Evolutionary conservation across 2,888 invertebrate genomes (phyloP).

Genomic region (Agrochola circellaris): DNA sequence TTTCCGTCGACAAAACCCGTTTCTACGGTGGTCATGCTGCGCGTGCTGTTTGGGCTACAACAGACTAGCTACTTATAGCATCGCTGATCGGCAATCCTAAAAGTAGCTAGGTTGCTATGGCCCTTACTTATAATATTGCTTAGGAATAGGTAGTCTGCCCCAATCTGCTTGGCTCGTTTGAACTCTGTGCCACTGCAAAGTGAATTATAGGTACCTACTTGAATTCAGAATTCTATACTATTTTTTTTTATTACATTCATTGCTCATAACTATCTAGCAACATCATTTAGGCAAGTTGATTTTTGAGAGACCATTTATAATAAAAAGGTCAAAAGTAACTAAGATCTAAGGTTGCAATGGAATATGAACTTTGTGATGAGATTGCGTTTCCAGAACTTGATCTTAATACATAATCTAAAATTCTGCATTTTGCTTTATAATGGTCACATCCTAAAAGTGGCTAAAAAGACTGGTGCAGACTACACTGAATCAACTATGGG

Average conservation of each 20-base stretch:
- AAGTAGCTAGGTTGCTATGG: too few relatives aligned
- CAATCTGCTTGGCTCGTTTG: background rate
- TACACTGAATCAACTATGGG: background rate
- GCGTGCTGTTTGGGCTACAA: too few relatives aligned
- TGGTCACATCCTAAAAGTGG: background rate
- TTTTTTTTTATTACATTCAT: background rate
- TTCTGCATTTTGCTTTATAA: background rate
- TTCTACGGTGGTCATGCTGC: too few relatives aligned
- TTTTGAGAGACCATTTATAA: background rate
- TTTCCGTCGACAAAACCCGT: too few relatives aligned
- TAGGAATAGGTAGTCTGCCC: background rate
- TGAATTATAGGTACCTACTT: background rate
- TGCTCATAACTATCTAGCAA: background rate
- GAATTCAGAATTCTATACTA: constrained; percentile 21
- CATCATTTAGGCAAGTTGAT: background rate
- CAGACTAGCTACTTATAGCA: too few relatives aligned
- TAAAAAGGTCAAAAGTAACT: background rate
- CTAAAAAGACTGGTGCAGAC: background rate
- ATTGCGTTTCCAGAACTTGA: background rate
- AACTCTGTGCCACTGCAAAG: background rate
- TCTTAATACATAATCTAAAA: background rate
- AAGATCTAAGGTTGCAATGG: background rate
- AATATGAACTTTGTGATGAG: background rate
- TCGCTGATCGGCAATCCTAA: too few relatives aligned
- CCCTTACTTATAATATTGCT: background rate